Percentiles rank a stretch among this genome's conserved stretches.
phyloP scores from a whole-genome alignment of 2,888 invertebrate species.

The Ophion ellenae region DNA sequence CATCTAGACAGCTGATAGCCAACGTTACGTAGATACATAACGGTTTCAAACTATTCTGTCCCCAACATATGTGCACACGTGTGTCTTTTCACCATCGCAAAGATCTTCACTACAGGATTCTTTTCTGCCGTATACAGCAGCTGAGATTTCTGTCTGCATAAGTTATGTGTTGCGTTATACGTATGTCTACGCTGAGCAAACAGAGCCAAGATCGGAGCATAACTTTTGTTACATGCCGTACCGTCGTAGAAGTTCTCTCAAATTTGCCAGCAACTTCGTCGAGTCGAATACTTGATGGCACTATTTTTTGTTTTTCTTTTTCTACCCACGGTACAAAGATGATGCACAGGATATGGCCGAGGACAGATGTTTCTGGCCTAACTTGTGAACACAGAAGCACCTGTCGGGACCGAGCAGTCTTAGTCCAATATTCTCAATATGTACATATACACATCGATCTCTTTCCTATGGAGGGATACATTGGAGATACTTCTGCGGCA shows the following conservation, averaged over 20 bases:
- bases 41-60: not conserved
- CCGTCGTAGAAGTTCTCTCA: not conserved
- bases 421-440: not conserved
- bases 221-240: not conserved
- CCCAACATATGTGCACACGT: not conserved
- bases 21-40: not conserved
- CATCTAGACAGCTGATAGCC: not conserved
- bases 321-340: not conserved
- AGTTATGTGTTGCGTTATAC: conserved; percentile 20
- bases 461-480: not conserved
- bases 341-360: not conserved
- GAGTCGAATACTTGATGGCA: not conserved
- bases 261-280: not conserved
- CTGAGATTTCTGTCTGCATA: conserved; percentile 19
- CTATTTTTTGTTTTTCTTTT: not conserved
- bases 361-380: not conserved
- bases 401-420: not conserved
- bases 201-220: not conserved
- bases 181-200: not conserved
- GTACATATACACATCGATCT: not conserved
- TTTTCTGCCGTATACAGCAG: conserved; percentile 18
- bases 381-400: not conserved
- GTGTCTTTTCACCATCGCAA: conserved; percentile 31
- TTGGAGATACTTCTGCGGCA: not conserved
- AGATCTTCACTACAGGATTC: conserved; percentile 18